phyloP scores from a whole-genome alignment of 2,888 invertebrate genomes.

The Hyles lineata region DNA sequence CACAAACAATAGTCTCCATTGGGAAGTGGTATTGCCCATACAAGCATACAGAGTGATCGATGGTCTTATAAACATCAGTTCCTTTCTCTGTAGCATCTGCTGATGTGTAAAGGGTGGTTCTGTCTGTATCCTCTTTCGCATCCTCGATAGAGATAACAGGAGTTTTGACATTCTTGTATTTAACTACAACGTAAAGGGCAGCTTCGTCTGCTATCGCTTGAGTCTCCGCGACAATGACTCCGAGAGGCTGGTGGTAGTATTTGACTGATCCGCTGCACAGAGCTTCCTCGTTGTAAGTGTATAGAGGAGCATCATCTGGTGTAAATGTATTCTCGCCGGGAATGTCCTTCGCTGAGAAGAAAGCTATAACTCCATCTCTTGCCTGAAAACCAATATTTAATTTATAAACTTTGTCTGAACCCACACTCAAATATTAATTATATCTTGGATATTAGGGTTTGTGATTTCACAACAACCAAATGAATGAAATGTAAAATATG shows the following conservation, averaged over 20 bases:
- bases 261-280: constrained; percentile 54
- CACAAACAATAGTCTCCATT: constrained; percentile 88
- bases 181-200: constrained; percentile 82
- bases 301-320: constrained; percentile 45
- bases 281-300: constrained; percentile 71
- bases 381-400: constrained; percentile 69
- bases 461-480: no score
- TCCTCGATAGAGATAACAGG: constrained; percentile 57
- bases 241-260: constrained; percentile 63
- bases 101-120: constrained; percentile 41
- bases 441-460: background rate
- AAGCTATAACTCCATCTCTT: constrained; percentile 86
- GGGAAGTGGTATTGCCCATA: constrained; percentile 89
- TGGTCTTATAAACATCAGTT: constrained; percentile 65
- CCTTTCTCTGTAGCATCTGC: constrained; percentile 57
- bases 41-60: constrained; percentile 79
- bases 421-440: background rate
- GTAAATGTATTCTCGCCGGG: constrained; percentile 87
- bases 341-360: constrained; percentile 86
- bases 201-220: constrained; percentile 82
- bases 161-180: constrained; percentile 70
- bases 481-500: no score
- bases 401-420: background rate
- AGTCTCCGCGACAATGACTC: constrained; percentile 84
- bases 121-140: constrained; percentile 49